Evolutionary conservation across 1,140 invertebrate species (phyloP).

Genomic region (Listronotus bonariensis): DNA sequence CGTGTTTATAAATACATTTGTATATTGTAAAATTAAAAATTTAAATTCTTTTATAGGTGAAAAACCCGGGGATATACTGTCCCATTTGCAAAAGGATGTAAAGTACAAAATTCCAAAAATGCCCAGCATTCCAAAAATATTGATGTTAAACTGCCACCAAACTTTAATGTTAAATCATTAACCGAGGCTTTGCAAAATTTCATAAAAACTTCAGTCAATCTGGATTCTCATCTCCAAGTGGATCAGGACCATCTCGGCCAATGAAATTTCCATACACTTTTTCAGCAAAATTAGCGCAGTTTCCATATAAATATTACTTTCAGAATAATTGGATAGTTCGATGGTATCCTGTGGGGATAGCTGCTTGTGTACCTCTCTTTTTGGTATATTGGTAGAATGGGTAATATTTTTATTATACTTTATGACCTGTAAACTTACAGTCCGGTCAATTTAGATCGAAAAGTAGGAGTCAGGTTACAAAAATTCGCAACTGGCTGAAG

Average conservation of each 20-base stretch:
- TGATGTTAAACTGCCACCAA: background rate
- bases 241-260: slow-evolving; percentile 40
- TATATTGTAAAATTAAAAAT: too few species aligned
- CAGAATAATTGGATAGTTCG: slow-evolving; percentile 60
- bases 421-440: too few species aligned
- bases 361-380: slow-evolving; percentile 30
- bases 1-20: too few species aligned
- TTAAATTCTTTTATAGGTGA: background rate
- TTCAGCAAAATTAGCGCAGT: slow-evolving; percentile 63
- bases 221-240: too few species aligned
- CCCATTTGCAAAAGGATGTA: background rate
- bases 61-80: background rate
- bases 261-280: slow-evolving; percentile 70
- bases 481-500: too few species aligned
- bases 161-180: slow-evolving; percentile 3
- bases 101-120: slow-evolving; percentile 1
- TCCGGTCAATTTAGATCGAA: too few species aligned
- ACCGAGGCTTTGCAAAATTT: background rate
- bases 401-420: too few species aligned
- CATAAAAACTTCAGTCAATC: background rate
- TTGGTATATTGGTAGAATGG: too few species aligned
- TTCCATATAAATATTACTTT: slow-evolving; percentile 61
- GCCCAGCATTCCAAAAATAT: background rate
- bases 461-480: too few species aligned
- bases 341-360: slow-evolving; percentile 55